phyloP scores from a whole-genome alignment of 2,797 vertebrate genomes.

The Clamator glandarius region DNA sequence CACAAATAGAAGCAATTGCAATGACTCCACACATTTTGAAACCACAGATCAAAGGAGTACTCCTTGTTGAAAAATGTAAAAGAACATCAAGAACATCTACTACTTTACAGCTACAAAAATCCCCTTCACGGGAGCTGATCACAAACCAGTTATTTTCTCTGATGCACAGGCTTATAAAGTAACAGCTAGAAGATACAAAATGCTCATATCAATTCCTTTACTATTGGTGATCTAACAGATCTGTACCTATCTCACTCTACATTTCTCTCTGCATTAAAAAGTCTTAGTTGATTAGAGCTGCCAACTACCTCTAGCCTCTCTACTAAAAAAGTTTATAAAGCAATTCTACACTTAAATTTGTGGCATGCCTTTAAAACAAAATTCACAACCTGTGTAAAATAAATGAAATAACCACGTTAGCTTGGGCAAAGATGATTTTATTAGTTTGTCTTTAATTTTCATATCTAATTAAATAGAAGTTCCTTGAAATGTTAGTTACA shows the following conservation, averaged over 20 bases:
- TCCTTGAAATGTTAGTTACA: not conserved
- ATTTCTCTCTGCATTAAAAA: not conserved
- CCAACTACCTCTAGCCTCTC: not conserved
- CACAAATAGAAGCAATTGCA: not conserved
- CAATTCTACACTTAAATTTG: not conserved
- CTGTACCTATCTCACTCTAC: not conserved
- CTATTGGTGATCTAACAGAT: not conserved
- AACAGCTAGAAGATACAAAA: not conserved
- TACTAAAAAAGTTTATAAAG: not conserved
- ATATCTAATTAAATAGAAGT: not conserved
- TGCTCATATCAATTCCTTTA: not conserved
- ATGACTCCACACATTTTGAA: not conserved
- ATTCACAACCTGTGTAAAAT: not conserved
- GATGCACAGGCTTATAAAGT: not conserved
- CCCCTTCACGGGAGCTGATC: not conserved
- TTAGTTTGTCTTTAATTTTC: not conserved
- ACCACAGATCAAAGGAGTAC: not conserved
- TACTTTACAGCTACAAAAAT: not conserved
- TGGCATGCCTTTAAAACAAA: not conserved
- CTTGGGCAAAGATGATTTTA: not conserved
- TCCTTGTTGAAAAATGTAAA: not conserved
- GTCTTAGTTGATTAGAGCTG: not conserved
- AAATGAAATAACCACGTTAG: not conserved
- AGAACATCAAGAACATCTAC: not conserved
- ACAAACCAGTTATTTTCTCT: not conserved